A percentile compares a stretch with the other conserved stretches of the same genome.
Conservation (phyloP, 2,113 vertebrate genomes). For the Himantopus leucocephalus region DNA sequence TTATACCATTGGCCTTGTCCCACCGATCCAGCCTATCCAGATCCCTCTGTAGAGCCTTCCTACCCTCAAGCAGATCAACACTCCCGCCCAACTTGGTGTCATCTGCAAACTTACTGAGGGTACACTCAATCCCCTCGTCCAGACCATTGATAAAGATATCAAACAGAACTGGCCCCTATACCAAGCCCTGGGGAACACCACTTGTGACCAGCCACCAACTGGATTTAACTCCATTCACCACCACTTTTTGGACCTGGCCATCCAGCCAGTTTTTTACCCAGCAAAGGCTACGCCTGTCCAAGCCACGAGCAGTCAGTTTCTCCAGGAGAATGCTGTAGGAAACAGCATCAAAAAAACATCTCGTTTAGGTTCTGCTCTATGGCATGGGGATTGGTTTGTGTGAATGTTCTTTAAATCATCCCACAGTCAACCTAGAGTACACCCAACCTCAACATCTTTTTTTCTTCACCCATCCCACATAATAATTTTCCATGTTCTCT, state of each 20-base stretch:
- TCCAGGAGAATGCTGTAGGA: background rate
- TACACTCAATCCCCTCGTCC: rapidly evolving
- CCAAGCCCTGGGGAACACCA: background rate
- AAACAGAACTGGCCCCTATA: background rate
- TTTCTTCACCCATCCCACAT: background rate
- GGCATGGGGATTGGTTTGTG: background rate
- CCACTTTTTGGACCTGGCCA: background rate
- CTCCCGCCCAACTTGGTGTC: rapidly evolving
- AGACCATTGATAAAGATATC: background rate
- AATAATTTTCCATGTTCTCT: background rate
- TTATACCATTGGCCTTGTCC: rapidly evolving
- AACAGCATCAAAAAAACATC: background rate
- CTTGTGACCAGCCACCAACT: rapidly evolving
- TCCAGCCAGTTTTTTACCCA: background rate
- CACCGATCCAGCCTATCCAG: background rate
- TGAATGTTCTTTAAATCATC: background rate
- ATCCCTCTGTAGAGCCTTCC: background rate
- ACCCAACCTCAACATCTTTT: background rate
- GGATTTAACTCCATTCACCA: background rate
- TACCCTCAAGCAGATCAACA: background rate
- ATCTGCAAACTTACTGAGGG: background rate
- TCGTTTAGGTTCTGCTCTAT: background rate
- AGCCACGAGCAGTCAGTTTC: background rate
- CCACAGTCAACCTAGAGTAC: background rate
- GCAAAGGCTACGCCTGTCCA: rapidly evolving